These are phyloP conservation scores for Drosophila ficusphila DNA, from an alignment of 1,140 invertebrate genomes.

Conservation along the genomic window DNA sequence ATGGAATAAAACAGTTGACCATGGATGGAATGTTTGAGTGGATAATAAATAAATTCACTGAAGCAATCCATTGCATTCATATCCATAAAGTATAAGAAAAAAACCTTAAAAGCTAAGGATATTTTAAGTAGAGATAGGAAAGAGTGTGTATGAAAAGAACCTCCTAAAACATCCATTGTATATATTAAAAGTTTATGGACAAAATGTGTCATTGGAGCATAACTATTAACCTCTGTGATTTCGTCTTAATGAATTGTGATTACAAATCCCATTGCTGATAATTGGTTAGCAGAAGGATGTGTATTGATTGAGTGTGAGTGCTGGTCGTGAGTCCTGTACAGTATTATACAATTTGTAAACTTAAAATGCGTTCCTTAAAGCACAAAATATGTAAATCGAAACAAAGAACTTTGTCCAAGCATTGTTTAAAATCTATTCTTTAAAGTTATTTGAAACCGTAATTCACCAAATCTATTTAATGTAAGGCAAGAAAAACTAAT, in stretches of 20 bases:
- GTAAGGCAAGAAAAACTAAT: constrained; percentile 8
- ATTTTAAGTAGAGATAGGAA: not conserved
- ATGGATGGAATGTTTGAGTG: no score
- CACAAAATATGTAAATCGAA: constrained; percentile 1
- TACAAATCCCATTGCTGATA: constrained; percentile 44
- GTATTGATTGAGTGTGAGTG: constrained; percentile 29
- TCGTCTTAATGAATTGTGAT: constrained; percentile 76
- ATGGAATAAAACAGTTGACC: not conserved
- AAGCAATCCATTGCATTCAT: no score
- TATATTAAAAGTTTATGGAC: not conserved
- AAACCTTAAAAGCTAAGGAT: no score
- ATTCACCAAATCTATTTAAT: constrained; percentile 25
- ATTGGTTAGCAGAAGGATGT: constrained; percentile 11
- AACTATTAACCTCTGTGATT: constrained; percentile 63
- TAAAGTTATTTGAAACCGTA: constrained; percentile 21
- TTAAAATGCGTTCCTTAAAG: constrained; percentile 15
- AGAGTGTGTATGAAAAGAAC: no score
- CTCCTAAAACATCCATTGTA: not conserved
- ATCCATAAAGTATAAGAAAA: no score
- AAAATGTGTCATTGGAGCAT: constrained; percentile 3
- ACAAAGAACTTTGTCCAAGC: not conserved
- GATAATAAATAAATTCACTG: no score
- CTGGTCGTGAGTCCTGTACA: constrained; percentile 60
- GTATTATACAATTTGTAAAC: constrained; percentile 55
- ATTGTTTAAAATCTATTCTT: not conserved